Evolutionary conservation across 2,888 invertebrate species (phyloP).

Genomic region (Blastobasis adustella): DNA sequence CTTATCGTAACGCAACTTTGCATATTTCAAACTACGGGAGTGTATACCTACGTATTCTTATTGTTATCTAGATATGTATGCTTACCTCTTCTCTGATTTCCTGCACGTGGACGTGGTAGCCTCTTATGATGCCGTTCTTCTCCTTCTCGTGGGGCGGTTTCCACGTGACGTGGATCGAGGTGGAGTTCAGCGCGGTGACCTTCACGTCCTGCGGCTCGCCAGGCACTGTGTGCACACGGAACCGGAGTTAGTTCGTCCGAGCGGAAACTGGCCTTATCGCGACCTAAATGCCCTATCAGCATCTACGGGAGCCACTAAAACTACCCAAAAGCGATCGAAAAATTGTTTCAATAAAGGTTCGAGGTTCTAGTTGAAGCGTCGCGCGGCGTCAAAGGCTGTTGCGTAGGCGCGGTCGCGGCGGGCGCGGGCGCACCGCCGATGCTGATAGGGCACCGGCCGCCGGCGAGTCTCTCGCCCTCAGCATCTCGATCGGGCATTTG

Average conservation of each 20-base stretch:
- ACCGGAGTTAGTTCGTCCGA: slow-evolving; percentile 30
- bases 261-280: slow-evolving; percentile 28
- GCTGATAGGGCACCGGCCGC: slow-evolving; percentile 68
- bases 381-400: slow-evolving; percentile 33
- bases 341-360: slow-evolving; percentile 3
- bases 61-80: neutral
- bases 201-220: slow-evolving; percentile 96
- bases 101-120: slow-evolving; percentile 97
- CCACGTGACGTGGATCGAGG: slow-evolving; percentile 96
- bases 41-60: too few species aligned
- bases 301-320: slow-evolving; percentile 66
- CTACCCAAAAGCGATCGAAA: slow-evolving; percentile 50
- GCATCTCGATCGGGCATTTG: slow-evolving; percentile 79
- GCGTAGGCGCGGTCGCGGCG: slow-evolving; percentile 59
- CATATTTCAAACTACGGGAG: too few species aligned
- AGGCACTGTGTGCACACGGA: slow-evolving; percentile 85
- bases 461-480: slow-evolving; percentile 56
- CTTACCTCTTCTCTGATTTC: slow-evolving; percentile 89
- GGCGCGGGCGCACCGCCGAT: slow-evolving; percentile 47
- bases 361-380: too few species aligned
- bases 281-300: slow-evolving; percentile 74
- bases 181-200: slow-evolving; percentile 92
- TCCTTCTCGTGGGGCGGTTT: slow-evolving; percentile 93
- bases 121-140: slow-evolving; percentile 95
- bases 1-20: too few species aligned